A percentile compares a stretch with the other conserved stretches of the same genome.
Evolutionary conservation across 2,797 vertebrate genomes (phyloP).

Genomic region (Zalophus californianus): DNA sequence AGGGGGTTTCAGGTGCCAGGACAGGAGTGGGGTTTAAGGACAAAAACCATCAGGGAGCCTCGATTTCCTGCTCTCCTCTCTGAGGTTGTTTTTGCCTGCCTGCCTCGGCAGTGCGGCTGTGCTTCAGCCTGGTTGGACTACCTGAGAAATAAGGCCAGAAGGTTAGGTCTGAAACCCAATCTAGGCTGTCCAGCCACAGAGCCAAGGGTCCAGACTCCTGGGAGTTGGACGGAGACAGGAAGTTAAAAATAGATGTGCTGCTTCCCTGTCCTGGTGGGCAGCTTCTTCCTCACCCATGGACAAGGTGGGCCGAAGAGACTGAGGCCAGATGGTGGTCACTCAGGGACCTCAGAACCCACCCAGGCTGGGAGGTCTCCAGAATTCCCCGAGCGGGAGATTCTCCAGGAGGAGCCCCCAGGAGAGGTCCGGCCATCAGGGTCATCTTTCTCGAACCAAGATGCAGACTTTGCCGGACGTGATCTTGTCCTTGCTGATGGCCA

Average conservation of each 20-base stretch:
- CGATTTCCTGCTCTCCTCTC: background rate
- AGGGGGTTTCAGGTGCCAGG: background rate
- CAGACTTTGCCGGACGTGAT: background rate
- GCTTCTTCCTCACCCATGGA: background rate
- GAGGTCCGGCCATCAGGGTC: too few relatives aligned
- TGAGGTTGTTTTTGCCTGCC: background rate
- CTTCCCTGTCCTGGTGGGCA: rapidly evolving
- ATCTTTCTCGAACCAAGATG: background rate
- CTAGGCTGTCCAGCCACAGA: background rate
- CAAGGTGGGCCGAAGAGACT: background rate
- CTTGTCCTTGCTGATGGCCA: background rate
- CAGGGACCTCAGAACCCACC: background rate
- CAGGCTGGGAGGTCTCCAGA: background rate
- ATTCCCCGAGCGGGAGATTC: rapidly evolving
- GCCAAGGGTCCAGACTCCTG: background rate
- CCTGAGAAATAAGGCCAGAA: slow-evolving; percentile 56
- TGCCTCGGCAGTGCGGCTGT: background rate
- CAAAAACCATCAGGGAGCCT: background rate
- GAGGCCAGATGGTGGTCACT: background rate
- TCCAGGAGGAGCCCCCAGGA: background rate
- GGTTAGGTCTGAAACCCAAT: slow-evolving; percentile 52
- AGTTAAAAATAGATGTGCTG: background rate
- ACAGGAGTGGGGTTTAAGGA: too few relatives aligned
- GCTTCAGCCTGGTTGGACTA: background rate
- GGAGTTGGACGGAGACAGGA: background rate